phyloP scores from a whole-genome alignment of 2,797 vertebrate genomes.

The Mastacembelus armatus region DNA sequence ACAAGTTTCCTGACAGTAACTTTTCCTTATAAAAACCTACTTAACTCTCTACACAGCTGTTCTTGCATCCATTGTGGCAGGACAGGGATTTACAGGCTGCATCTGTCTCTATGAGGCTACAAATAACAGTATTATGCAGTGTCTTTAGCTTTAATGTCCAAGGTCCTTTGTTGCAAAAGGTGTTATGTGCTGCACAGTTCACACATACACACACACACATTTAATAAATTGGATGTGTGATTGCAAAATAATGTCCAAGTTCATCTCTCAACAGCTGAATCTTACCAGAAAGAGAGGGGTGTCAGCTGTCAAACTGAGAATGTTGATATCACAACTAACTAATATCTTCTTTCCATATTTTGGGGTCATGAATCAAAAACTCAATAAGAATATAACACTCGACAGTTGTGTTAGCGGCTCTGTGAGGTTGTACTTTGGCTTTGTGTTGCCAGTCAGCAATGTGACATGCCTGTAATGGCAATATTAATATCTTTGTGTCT shows the following conservation, averaged over 20 bases:
- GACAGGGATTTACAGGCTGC: slow-evolving; percentile 2
- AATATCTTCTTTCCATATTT: slow-evolving; percentile 5
- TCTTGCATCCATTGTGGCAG: slow-evolving; percentile 20
- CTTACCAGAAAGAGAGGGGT: slow-evolving; percentile 29
- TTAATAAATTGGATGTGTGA: no score
- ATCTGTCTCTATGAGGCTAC: background rate
- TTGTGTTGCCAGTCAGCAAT: no score
- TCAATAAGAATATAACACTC: background rate
- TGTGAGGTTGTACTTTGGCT: background rate
- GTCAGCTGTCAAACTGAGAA: slow-evolving; percentile 25
- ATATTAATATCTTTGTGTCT: no score
- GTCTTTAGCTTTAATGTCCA: slow-evolving; percentile 8
- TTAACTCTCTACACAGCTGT: slow-evolving; percentile 8
- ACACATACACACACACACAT: background rate
- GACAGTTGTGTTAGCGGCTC: background rate
- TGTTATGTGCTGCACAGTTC: background rate
- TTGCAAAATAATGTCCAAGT: no score
- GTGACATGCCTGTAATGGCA: no score
- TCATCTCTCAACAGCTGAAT: slow-evolving; percentile 47
- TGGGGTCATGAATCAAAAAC: background rate
- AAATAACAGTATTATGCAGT: slow-evolving; percentile 28
- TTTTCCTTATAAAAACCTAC: slow-evolving; percentile 13
- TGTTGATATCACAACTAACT: slow-evolving; percentile 20
- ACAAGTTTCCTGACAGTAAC: slow-evolving; percentile 33
- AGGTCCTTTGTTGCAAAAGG: background rate